A percentile compares a stretch with the other conserved stretches of the same genome.
Evolutionary conservation across 2,888 invertebrate species (phyloP).

Genomic region (Zaprionus lineosus): DNA sequence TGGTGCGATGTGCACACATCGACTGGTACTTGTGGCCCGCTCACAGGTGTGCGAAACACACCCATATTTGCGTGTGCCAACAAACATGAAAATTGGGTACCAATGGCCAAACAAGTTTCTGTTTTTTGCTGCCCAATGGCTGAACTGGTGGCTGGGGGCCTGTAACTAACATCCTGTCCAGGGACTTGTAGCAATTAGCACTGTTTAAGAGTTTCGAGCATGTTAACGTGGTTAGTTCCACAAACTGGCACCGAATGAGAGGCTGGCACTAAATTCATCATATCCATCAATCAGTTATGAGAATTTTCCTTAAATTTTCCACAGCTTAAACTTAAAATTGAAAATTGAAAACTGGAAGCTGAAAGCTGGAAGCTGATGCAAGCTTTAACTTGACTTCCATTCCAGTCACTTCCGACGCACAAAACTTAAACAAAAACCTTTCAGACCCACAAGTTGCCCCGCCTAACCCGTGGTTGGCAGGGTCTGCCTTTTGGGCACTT

Average conservation of each 20-base stretch:
- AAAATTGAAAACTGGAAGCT: no score
- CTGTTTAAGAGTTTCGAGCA: slow-evolving; percentile 12
- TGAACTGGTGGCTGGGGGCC: no score
- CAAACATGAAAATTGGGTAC: slow-evolving; percentile 7
- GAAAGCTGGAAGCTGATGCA: no score
- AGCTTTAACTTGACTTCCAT: no score
- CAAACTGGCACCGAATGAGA: slow-evolving; percentile 21
- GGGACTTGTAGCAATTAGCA: slow-evolving; percentile 26
- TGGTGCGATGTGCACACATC: slow-evolving; percentile 18
- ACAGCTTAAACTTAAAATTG: no score
- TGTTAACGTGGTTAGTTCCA: slow-evolving; percentile 1
- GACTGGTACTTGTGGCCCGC: slow-evolving; percentile 22
- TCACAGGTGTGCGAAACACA: slow-evolving; percentile 16
- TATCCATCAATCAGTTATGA: no score
- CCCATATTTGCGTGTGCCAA: neutral
- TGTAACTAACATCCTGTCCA: slow-evolving; percentile 12
- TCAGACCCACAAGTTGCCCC: neutral
- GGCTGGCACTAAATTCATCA: no score
- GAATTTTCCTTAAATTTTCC: no score
- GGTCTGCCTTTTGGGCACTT: neutral
- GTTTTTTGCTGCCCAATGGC: neutral
- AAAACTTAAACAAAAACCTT: neutral
- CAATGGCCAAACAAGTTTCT: neutral
- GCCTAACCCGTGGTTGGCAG: no score
- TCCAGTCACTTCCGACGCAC: no score